Evolutionary conservation across 1,140 invertebrate genomes (phyloP).

Genomic region (Cydia fagiglandana): DNA sequence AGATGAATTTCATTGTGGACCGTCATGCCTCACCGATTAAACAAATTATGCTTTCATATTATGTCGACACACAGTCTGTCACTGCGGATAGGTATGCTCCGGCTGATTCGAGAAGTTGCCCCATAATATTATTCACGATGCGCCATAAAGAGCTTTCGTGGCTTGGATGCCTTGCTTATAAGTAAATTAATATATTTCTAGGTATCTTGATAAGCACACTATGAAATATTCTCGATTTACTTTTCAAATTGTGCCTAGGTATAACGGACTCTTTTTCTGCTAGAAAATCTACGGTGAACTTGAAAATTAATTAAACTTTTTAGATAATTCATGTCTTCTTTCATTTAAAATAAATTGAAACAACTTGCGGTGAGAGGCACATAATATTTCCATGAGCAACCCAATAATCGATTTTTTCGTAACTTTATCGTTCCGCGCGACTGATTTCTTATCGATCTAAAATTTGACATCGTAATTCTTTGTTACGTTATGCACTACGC

Average conservation of each 20-base stretch:
- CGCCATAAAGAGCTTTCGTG: constrained; percentile 21
- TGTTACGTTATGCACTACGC: constrained; percentile 25
- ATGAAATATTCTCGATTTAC: not conserved
- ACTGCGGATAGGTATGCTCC: constrained; percentile 8
- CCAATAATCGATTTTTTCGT: constrained; percentile 30
- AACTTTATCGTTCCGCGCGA: constrained; percentile 20
- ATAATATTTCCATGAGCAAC: constrained; percentile 23
- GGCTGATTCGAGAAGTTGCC: constrained; percentile 26
- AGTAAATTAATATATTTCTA: constrained; percentile 14
- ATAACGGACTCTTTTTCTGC: not conserved
- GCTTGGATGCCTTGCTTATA: constrained; percentile 1
- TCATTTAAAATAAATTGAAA: not conserved
- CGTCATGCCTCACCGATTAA: constrained; percentile 32
- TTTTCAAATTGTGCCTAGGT: not conserved
- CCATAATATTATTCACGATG: constrained; percentile 27
- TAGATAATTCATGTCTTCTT: not conserved
- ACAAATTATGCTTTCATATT: constrained; percentile 32
- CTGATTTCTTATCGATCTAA: constrained; percentile 24
- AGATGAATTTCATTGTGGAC: constrained; percentile 30
- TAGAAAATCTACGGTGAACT: no score
- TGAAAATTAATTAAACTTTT: no score
- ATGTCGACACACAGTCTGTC: constrained; percentile 30
- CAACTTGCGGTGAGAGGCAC: constrained; percentile 18
- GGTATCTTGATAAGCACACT: not conserved
- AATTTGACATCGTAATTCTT: constrained; percentile 28